These are phyloP conservation scores for Pentamera pediparva DNA, from an alignment of 53 echinoderm and acorn worm genomes.

Conservation along the genomic window DNA sequence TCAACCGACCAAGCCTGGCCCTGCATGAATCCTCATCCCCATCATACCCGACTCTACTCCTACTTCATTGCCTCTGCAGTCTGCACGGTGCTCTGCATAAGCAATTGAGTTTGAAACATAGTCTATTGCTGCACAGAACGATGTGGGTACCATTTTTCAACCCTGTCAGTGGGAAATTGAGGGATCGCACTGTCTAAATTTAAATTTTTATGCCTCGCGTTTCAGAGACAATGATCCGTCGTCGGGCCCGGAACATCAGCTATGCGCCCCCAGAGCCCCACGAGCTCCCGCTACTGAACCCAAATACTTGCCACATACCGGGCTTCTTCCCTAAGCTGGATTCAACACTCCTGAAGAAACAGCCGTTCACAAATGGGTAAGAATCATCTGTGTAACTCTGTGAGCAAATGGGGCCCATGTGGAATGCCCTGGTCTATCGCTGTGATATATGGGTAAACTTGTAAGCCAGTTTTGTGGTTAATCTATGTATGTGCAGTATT, in stretches of 20 bases:
- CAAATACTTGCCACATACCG: slow-evolving; percentile 69
- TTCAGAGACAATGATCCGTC: slow-evolving; percentile 69
- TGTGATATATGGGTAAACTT: no score
- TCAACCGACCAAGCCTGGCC: no score
- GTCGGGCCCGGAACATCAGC: slow-evolving; percentile 65
- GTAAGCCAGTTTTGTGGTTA: no score
- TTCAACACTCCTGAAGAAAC: slow-evolving; percentile 70
- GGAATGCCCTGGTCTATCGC: no score
- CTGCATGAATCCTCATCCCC: no score
- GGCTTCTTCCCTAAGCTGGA: slow-evolving; percentile 76
- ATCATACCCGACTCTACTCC: no score
- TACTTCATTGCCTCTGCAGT: no score
- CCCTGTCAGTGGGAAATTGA: background rate
- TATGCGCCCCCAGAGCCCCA: slow-evolving; percentile 72
- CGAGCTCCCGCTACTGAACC: slow-evolving; percentile 55
- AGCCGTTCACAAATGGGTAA: slow-evolving; percentile 68
- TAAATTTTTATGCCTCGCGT: background rate
- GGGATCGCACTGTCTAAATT: background rate
- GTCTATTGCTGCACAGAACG: background rate
- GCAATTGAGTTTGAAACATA: background rate
- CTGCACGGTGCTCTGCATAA: no score
- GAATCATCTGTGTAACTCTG: background rate
- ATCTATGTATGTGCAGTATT: no score
- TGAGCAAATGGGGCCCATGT: no score
- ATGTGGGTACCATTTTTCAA: background rate